Conservation (phyloP, 2,888 invertebrate species). For the Ennomos erosarius region DNA sequence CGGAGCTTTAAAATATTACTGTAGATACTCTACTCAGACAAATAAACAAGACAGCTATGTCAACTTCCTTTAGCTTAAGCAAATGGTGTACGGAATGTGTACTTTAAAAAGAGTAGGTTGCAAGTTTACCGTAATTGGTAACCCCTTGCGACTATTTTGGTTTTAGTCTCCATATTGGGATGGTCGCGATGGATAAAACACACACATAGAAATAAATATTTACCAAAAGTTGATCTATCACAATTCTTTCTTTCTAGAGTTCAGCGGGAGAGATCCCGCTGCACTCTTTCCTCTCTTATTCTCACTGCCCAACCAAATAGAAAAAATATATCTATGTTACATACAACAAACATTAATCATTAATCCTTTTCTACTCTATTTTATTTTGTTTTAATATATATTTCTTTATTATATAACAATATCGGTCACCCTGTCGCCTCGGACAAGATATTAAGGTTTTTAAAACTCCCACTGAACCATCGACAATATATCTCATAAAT, state of each 20-base stretch:
- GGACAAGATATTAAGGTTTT: conserved; percentile 19
- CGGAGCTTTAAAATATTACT: too few relatives aligned
- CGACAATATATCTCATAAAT: conserved; percentile 8
- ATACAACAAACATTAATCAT: conserved; percentile 61
- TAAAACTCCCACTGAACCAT: conserved; percentile 3
- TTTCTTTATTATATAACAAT: conserved; percentile 31
- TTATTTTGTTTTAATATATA: conserved; percentile 34
- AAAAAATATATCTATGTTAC: conserved; percentile 70
- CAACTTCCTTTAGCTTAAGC: too few relatives aligned
- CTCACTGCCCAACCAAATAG: conserved; percentile 59
- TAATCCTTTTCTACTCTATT: conserved; percentile 39
- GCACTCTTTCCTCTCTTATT: background rate
- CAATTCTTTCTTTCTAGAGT: conserved; percentile 32
- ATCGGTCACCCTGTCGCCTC: conserved; percentile 26
- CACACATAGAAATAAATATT: conserved; percentile 12
- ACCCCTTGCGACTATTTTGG: background rate
- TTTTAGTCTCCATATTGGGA: conserved; percentile 12
- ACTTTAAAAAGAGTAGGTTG: too few relatives aligned
- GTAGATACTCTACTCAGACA: too few relatives aligned
- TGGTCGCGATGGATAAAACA: background rate
- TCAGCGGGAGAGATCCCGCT: too few relatives aligned
- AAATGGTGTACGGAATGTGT: too few relatives aligned
- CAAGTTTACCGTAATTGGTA: too few relatives aligned
- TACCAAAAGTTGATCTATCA: conserved; percentile 34
- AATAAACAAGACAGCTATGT: too few relatives aligned